Evolutionary conservation across 64 coral and sea anemone species (phyloP).

Genomic region (Montipora capricornis): DNA sequence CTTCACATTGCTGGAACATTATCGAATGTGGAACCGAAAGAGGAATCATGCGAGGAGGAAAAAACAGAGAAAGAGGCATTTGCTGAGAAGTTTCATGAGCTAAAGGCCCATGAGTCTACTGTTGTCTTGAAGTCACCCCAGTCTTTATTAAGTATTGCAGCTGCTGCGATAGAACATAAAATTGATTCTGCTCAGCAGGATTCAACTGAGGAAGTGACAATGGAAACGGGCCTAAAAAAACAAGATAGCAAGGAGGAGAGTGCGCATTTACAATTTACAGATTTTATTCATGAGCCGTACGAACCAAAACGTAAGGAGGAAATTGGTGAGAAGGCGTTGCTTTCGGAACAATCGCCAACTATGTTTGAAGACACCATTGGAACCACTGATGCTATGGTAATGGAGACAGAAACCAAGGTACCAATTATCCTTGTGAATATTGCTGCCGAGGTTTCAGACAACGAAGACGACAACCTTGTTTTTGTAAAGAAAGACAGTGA

Average conservation of each 20-base stretch:
- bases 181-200: slow-evolving; percentile 25
- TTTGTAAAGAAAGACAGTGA: too few relatives aligned
- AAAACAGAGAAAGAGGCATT: slow-evolving; percentile 18
- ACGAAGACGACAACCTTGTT: not conserved
- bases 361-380: not conserved
- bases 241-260: not conserved
- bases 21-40: not conserved
- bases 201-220: not conserved
- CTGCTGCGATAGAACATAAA: slow-evolving; percentile 22
- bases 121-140: slow-evolving; percentile 23
- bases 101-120: not conserved
- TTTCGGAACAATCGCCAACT: not conserved
- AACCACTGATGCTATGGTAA: not conserved
- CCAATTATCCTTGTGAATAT: slow-evolving; percentile 18
- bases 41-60: slow-evolving; percentile 38
- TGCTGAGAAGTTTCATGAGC: slow-evolving; percentile 16
- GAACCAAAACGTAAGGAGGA: not conserved
- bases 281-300: not conserved
- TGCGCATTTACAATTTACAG: not conserved
- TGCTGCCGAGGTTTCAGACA: not conserved
- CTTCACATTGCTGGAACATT: slow-evolving; percentile 19
- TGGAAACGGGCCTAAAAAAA: not conserved
- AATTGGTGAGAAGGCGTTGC: not conserved
- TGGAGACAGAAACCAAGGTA: not conserved
- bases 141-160: slow-evolving; percentile 36